Conservation (phyloP, 2,797 vertebrate species). For the Anabacerthia variegaticeps region DNA sequence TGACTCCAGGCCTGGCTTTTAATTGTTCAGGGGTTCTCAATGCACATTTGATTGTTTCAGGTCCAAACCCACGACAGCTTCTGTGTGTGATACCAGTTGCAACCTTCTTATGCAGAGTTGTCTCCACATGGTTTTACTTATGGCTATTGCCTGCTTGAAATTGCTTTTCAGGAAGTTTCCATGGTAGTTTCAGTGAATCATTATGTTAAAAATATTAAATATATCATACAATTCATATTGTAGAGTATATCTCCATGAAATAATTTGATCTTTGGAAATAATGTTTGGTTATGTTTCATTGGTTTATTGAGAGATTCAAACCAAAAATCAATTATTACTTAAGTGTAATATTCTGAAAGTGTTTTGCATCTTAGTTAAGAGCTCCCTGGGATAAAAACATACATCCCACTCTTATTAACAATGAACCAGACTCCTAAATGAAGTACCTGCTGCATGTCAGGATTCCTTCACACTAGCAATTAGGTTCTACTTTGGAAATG, state of each 20-base stretch:
- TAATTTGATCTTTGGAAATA: background rate
- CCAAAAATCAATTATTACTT: background rate
- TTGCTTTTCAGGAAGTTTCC: background rate
- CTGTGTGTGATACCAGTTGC: rapidly evolving
- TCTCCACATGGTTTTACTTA: background rate
- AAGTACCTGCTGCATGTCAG: background rate
- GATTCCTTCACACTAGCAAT: background rate
- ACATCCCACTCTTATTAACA: background rate
- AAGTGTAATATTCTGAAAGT: background rate
- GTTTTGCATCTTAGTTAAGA: background rate
- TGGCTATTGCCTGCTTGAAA: background rate
- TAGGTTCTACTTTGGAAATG: background rate
- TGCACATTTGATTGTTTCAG: background rate
- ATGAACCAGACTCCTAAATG: background rate
- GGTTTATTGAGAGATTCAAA: background rate
- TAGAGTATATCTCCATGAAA: background rate
- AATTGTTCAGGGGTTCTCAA: background rate
- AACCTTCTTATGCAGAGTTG: background rate
- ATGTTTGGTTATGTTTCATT: background rate
- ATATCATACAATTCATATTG: background rate
- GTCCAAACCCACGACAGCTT: background rate
- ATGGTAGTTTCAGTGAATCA: background rate
- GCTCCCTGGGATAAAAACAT: background rate
- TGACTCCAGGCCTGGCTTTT: background rate
- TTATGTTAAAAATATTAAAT: background rate